A percentile compares a stretch with the other conserved stretches of the same genome.
phyloP scores from a whole-genome alignment of 2,113 vertebrate species.

The Sylvilagus bachmani region DNA sequence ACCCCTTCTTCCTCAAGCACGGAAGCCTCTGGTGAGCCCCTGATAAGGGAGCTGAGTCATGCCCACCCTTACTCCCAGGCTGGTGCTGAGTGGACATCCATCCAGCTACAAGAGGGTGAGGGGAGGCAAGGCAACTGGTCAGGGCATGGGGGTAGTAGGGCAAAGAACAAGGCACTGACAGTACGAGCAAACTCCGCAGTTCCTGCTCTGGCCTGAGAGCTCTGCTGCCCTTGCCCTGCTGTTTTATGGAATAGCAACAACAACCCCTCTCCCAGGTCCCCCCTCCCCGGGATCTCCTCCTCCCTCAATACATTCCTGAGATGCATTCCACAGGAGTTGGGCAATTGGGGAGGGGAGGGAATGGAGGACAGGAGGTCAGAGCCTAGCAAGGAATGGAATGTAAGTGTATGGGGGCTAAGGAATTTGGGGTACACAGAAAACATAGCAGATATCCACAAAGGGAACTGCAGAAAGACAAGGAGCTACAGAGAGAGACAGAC shows the following conservation, averaged over 20 bases:
- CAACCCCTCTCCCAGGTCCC: background rate
- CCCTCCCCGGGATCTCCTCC: conserved; percentile 74
- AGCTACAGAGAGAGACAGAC: background rate
- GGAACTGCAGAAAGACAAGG: conserved; percentile 14
- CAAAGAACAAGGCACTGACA: conserved; percentile 17
- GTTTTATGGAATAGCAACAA: conserved; percentile 61
- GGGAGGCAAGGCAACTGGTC: background rate
- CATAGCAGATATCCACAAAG: conserved; percentile 45
- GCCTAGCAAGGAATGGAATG: conserved; percentile 85
- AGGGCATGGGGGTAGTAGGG: background rate
- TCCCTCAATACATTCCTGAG: conserved; percentile 86
- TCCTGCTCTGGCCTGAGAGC: conserved; percentile 39
- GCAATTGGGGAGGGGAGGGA: conserved; percentile 74
- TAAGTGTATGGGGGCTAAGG: conserved; percentile 57
- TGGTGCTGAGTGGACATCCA: background rate
- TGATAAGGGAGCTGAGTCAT: conserved; percentile 83
- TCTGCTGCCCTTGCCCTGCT: conserved; percentile 16
- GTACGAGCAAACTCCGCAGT: background rate
- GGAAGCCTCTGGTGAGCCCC: conserved; percentile 77
- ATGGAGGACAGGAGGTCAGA: conserved; percentile 81
- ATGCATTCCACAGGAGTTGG: conserved; percentile 87
- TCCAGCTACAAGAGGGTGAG: background rate
- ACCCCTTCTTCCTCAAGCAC: conserved; percentile 71
- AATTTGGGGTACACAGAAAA: conserved; percentile 70
- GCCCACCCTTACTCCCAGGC: conserved; percentile 45